Base-by-base conservation (phyloP, 2,113 vertebrate genomes). In the Gadus chalcogrammus region DNA sequence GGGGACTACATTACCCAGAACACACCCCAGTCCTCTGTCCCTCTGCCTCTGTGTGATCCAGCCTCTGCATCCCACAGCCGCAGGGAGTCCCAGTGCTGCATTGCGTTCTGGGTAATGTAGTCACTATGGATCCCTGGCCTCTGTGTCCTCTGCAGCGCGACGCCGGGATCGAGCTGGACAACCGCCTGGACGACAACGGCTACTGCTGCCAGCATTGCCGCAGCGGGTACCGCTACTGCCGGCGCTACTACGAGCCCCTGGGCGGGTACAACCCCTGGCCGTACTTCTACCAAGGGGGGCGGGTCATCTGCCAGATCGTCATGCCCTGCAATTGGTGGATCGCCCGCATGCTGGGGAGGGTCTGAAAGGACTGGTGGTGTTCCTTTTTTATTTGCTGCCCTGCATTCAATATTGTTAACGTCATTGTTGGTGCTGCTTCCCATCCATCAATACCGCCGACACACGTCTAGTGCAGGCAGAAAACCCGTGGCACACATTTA, bases 251-350 rank as follows among this genome's bases (percentile, higher is more conserved):
- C 56, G 95, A 96, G 87, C 96, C 96, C 18, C 92, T 98, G 69
- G 89, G 94, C 31, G 96, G 97, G 71, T 98, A 93, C 87, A 91
- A 95, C 90, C 96, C 94, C 0, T 97, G 96, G 87, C 96, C 96
- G 0, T 99, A 99, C 89, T 97, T 94, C 90, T 98, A 98, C 91
- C 94, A 94, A 88, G 95, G 95, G 20, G 95, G 97, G 11, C 86
- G 94, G 18, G 95, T 96, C 80, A 95, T 99, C 88, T 98, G 96
- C 88, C 93, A 95, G 20, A 79, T 97, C 71, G 94, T 98, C 82
- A 98, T 99, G 97, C 97, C 96, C 28, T 98, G 97, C 91, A 97
- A 98, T 91, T 99, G 96, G 96, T 98, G 97, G 96, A 93, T 98
- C 1, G 95, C 96, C 0, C 92, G 96, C 53, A 99, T 98, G 95